These are phyloP conservation scores for Andrena praecox DNA, from an alignment of 2,888 invertebrate species.

Conservation along the genomic window DNA sequence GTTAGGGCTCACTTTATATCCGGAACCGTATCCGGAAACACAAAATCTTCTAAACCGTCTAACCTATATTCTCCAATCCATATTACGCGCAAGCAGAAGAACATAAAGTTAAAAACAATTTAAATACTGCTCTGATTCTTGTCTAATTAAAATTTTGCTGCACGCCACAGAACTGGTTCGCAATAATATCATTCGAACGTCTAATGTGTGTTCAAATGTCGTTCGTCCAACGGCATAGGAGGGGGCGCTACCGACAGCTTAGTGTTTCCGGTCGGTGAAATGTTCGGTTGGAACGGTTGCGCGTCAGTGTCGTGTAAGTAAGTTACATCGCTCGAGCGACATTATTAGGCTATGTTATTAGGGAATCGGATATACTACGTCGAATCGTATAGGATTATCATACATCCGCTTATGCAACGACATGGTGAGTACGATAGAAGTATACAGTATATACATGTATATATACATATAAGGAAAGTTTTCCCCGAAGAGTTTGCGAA, in stretches of 20 bases:
- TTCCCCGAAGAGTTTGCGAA: constrained; percentile 56
- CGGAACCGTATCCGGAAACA: not conserved
- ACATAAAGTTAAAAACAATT: not conserved
- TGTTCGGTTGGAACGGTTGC: constrained; percentile 27
- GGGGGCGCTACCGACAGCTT: constrained; percentile 9
- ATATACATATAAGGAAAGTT: constrained; percentile 62
- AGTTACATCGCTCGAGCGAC: constrained; percentile 27
- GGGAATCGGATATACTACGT: constrained; percentile 60
- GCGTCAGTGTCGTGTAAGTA: constrained; percentile 28
- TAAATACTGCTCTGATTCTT: not conserved
- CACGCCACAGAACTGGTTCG: not conserved
- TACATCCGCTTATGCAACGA: constrained; percentile 68
- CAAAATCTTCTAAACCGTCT: not conserved
- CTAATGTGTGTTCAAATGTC: not conserved
- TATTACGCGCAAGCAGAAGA: not conserved
- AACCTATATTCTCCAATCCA: constrained; percentile 1
- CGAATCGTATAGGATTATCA: constrained; percentile 71
- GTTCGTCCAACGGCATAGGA: not conserved
- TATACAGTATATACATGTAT: constrained; percentile 81
- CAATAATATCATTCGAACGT: not conserved
- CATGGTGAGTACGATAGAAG: constrained; percentile 69
- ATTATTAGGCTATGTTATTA: constrained; percentile 52
- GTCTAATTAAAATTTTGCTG: not conserved
- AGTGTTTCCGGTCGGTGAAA: constrained; percentile 20
- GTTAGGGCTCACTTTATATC: not conserved